Base-by-base conservation (phyloP, 2,113 vertebrate genomes). In the Rhodinocichla rosea region DNA sequence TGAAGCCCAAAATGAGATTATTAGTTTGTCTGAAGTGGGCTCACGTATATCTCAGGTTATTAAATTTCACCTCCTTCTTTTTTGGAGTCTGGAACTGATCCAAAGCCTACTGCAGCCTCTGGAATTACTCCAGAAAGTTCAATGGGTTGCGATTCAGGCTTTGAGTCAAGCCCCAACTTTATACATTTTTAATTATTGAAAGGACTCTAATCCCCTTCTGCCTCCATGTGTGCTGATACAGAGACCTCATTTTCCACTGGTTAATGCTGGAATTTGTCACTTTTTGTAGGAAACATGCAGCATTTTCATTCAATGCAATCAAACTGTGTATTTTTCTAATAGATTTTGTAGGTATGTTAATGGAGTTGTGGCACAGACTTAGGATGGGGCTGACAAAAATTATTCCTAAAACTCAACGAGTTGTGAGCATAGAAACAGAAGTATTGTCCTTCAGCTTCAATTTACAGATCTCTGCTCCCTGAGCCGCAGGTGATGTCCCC, bases 121-220 rank as follows among this genome's bases (percentile, higher is more conserved):
- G 94, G 89, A 96, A 35, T 62, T 55, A 53, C 28, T 95, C 89
- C 93, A 95, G 75, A 19, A 70, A 87, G 59, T 91, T 94, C 91
- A 95, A 83, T 85, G 67, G 37, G n/a, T 94, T 93, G 70, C 80
- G 75, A 86, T 85, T 93, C 63, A 90, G 89, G 42, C 78, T 95
- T 87, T 90, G 93, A 96, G 78, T 87, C 50, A 82, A 91, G 87
- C 13, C 42, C 62, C 62, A 95, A 92, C 40, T 89, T 94, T 85
- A 91, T 82, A 91, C 63, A 76, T 92, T 96, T 96, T 92, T 87
- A 65, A 73, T 95, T 95, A 92, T 83, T 94, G 90, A 91, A 96
- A 94, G 13, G 81, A 70, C 59, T 85, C 67, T 95, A 96, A 95
- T 97, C 84, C 91, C 49, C 78, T 95, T 59, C 67, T 87, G 67